phyloP scores from a whole-genome alignment of 2,113 vertebrate genomes.

The Epinephelus lanceolatus region DNA sequence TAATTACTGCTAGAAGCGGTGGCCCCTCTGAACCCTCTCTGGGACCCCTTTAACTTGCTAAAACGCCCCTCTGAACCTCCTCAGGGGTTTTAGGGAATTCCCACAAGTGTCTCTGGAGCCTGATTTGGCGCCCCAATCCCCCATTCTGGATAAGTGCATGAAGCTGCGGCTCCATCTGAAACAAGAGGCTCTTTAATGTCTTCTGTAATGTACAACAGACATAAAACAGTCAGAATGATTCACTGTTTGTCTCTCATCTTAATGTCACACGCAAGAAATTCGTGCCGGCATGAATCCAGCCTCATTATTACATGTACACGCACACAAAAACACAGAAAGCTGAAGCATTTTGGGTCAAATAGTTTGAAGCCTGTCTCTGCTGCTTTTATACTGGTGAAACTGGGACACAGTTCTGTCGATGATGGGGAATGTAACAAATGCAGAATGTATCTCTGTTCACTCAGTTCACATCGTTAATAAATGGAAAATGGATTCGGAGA shows the following conservation, averaged over 20 bases:
- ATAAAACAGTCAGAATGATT: constrained; percentile 54
- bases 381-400: constrained; percentile 1
- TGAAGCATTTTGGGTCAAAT: constrained; percentile 27
- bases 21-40: not conserved
- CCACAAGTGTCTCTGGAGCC: constrained; percentile 39
- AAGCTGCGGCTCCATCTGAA: constrained; percentile 39
- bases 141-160: constrained; percentile 13
- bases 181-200: constrained; percentile 54
- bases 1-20: not conserved
- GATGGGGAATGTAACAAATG: not conserved
- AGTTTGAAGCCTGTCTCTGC: constrained; percentile 10
- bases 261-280: constrained; percentile 66
- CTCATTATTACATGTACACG: constrained; percentile 35
- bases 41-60: constrained; percentile 10
- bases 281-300: constrained; percentile 51
- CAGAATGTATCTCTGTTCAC: constrained; percentile 3
- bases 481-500: not conserved
- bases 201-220: constrained; percentile 59
- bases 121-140: constrained; percentile 30
- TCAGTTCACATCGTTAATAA: not conserved
- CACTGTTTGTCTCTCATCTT: constrained; percentile 42
- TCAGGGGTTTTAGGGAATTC: constrained; percentile 32
- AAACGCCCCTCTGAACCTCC: not conserved
- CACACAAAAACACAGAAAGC: not conserved
- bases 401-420: constrained; percentile 9